Evolutionary conservation across 2,888 invertebrate species (phyloP), one percentile per base, ranked within the genome.

Genomic region (Drosophila cyrtoloma): DNA sequence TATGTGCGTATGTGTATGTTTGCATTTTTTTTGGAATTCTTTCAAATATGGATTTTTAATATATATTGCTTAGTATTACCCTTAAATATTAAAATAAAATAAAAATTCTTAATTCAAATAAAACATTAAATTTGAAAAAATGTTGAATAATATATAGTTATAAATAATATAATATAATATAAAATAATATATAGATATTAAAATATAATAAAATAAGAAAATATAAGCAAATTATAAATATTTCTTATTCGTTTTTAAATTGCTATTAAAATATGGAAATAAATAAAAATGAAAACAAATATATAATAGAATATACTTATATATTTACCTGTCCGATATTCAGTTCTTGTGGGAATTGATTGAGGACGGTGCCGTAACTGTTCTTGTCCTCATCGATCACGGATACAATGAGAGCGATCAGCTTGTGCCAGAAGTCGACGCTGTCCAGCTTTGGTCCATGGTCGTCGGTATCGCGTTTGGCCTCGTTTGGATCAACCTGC

Each of bases 311-410:
- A n/a, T n/a, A 42, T 42, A 10, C 2, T 12, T 47, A 22, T 14
- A 26, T 14, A 37, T 16, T 2, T 94, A 97, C 97, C 95, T 97
- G 97, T 89, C 99, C 99, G 93, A 99, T 99, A 94, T 99, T 99
- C 73, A 99, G 95, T 93, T 99, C 99, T 93, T 99, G 99, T 0
- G 99, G 99, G 93, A 99, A 99, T 94, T 99, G 99, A 94, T 99
- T 99, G 70, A 99, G 95, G 55, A 99, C 99, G 14, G 98, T 98
- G 32, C 98, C 98, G 93, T 99, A 99, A 94, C 98, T 98, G 92
- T 98, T 99, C 92, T 97, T 97, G 93, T 99, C 99, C 93, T 99
- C 99, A 93, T 99, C 99, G 92, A 99, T 99, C 74, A 99, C 99
- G 76, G 99, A 99, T 63, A 98, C 98, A 84, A 99, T 98, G 72